Evolutionary conservation across 2,797 vertebrate genomes (phyloP), one percentile per base, ranked within the genome.

Genomic region (Linurgus olivaceus): DNA sequence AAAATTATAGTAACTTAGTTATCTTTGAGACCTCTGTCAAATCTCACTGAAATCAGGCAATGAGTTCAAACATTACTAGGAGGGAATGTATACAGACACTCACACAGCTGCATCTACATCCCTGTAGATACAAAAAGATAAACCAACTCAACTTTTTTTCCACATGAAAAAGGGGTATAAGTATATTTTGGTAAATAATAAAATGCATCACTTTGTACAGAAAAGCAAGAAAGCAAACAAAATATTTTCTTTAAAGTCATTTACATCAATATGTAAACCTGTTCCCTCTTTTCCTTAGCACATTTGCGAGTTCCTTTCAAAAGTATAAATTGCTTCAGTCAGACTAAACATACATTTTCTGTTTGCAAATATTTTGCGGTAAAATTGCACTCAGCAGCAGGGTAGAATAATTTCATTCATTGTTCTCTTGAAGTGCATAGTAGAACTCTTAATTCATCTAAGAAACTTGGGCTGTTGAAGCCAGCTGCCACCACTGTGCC

Each of bases 41-140:
- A 94, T 93, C 68, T 74, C 72, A 50, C 77, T 90, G 87, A 90
- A 86, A 83, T 80, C 85, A 96, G 90, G 87, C 91, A 95, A 90
- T 90, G 82, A 94, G 50, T 95, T 96, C 82, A 94, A 88, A 94
- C 88, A 40, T 86, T 90, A 72, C 78, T 80, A 51, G 75, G 70
- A 88, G 58, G 31, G 76, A 94, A 93, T 91, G 55, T 96, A 94
- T 66, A 96, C 82, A 96, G 95, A 95, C 94, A 95, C 91, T 96
- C 93, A 85, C 0, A 9, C 87, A 94, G 87, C 91, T 96, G 85
- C 87, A 59, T 93, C 87, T 77, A 90, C 47, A 26, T 80, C 63
- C 78, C 68, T 68, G 68, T 61, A 91, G 79, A 90, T 91, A 80
- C 13, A 44, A 78, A 72, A 93, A 91, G 94, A 93, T 93, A 94